Conservation (phyloP, 2,113 vertebrate genomes). For the Corvus moneduloides region DNA sequence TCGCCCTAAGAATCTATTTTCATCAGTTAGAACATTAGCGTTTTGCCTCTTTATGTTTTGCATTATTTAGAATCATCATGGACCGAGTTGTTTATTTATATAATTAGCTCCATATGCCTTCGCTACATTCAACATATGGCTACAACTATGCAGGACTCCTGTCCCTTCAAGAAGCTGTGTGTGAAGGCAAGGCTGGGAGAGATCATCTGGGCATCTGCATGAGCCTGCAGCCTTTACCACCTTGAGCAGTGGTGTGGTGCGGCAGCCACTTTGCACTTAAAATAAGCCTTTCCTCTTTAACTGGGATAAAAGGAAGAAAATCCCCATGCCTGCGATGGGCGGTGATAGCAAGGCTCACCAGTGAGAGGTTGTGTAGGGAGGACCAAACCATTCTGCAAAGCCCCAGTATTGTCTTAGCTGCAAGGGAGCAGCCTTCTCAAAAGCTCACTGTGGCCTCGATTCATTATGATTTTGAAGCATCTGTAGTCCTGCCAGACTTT, state of each 20-base stretch:
- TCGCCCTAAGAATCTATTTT: slow-evolving; percentile 47
- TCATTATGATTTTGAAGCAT: slow-evolving; percentile 9
- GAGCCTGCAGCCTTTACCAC: neutral
- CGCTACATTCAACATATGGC: neutral
- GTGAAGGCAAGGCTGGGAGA: neutral
- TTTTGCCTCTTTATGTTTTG: slow-evolving; percentile 47
- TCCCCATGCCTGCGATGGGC: accelerated
- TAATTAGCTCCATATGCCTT: slow-evolving; percentile 18
- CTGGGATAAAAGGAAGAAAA: neutral
- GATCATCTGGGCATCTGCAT: neutral
- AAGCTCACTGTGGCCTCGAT: neutral
- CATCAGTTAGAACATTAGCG: slow-evolving; percentile 38
- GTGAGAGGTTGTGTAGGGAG: neutral
- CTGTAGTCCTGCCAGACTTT: slow-evolving; percentile 14
- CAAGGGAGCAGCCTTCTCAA: neutral
- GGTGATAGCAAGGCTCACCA: neutral
- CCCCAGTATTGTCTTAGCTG: neutral
- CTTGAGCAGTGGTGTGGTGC: accelerated
- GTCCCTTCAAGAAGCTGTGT: neutral
- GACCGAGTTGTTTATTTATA: slow-evolving; percentile 6
- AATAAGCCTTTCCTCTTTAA: neutral
- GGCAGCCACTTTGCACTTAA: neutral
- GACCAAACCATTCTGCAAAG: neutral
- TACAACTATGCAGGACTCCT: neutral
- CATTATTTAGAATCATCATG: slow-evolving; percentile 54